These are phyloP conservation scores for Strigamia maritima DNA, from an alignment of 2,888 invertebrate species.

Conservation along the genomic window DNA sequence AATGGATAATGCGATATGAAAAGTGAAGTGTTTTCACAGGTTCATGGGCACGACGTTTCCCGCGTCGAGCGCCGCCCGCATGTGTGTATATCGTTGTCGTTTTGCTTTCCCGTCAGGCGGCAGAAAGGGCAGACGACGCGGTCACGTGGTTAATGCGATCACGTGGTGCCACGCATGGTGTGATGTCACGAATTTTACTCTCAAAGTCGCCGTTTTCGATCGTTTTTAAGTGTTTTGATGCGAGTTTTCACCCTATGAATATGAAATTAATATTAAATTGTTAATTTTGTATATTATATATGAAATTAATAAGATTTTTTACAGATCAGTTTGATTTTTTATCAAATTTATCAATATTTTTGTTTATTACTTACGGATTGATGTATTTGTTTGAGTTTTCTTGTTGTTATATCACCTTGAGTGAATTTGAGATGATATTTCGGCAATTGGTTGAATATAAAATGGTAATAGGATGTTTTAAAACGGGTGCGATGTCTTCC, in stretches of 20 bases:
- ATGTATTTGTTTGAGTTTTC: too few relatives aligned
- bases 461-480: not conserved
- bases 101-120: slow-evolving; percentile 4
- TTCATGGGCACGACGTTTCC: slow-evolving; percentile 22
- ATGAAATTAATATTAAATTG: too few relatives aligned
- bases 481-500: not conserved
- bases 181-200: not conserved
- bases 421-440: not conserved
- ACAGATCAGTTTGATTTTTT: too few relatives aligned
- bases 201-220: not conserved
- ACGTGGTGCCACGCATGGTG: too few relatives aligned
- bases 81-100: not conserved
- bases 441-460: not conserved
- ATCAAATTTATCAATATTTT: too few relatives aligned
- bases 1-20: not conserved
- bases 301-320: not conserved
- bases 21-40: slow-evolving; percentile 19
- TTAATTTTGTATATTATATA: too few relatives aligned
- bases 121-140: slow-evolving; percentile 19
- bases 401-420: too few relatives aligned
- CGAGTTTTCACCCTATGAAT: too few relatives aligned
- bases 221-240: not conserved
- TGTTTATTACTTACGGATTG: too few relatives aligned
- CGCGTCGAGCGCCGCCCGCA: slow-evolving; percentile 27
- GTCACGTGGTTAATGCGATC: not conserved